Percentiles rank a stretch among this genome's conserved stretches.
phyloP scores from a whole-genome alignment of 2,797 vertebrate genomes.

The Danio kyathit region DNA sequence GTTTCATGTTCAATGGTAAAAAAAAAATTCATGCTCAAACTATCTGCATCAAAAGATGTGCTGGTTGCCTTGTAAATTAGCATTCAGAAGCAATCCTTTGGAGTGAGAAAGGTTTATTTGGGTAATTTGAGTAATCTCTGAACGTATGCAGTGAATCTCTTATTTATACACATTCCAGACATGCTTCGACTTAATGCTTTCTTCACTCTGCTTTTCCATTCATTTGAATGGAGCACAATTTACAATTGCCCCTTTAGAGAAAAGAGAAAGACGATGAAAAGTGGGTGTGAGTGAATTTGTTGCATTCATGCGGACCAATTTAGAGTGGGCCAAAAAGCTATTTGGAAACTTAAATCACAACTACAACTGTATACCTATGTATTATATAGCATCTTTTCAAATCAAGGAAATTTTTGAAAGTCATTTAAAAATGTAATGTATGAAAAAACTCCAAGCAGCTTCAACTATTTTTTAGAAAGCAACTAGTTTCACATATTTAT shows the following conservation, averaged over 20 bases:
- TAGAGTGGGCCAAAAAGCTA: too few species aligned
- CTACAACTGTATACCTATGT: too few species aligned
- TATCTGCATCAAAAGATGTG: background rate
- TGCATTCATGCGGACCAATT: too few species aligned
- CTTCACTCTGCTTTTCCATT: background rate
- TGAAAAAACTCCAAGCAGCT: too few species aligned
- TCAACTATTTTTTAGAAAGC: too few species aligned
- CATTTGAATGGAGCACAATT: background rate
- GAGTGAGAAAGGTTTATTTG: background rate
- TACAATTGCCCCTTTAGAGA: background rate
- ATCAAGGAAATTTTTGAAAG: too few species aligned
- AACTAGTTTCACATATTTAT: too few species aligned
- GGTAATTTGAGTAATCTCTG: background rate
- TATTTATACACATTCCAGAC: background rate
- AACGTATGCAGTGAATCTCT: background rate
- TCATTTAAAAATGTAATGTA: too few species aligned
- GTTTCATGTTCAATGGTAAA: background rate
- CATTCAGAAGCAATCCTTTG: background rate
- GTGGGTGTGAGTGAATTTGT: too few species aligned
- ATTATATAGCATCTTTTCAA: too few species aligned
- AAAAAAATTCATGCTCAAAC: background rate
- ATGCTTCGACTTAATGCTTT: slow-evolving; percentile 8
- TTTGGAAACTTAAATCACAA: too few species aligned
- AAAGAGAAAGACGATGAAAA: background rate
- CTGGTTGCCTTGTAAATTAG: background rate